Evolutionary conservation across 2,113 vertebrate genomes (phyloP).

Genomic region (Quiscalus mexicanus): DNA sequence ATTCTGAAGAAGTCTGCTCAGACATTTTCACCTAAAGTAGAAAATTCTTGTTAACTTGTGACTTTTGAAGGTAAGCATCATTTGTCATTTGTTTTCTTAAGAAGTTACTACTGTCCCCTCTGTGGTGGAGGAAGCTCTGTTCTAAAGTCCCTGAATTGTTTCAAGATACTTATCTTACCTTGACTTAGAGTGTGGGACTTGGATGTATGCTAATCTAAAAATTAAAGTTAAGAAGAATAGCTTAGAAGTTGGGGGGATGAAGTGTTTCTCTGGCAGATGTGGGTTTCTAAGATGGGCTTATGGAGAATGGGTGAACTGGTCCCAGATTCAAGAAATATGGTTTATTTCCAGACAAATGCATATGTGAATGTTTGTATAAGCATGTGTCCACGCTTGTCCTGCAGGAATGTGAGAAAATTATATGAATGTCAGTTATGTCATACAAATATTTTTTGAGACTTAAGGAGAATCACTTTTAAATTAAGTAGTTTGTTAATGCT

Average conservation of each 20-base stretch:
- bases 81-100: background rate
- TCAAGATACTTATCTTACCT: background rate
- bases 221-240: background rate
- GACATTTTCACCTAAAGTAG: background rate
- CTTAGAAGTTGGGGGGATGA: background rate
- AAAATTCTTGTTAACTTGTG: background rate
- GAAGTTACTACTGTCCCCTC: background rate
- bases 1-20: background rate
- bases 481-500: background rate
- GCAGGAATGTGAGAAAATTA: background rate
- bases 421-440: background rate
- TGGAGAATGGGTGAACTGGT: background rate
- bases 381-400: background rate
- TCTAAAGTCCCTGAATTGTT: background rate
- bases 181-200: background rate
- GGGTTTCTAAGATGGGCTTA: background rate
- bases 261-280: background rate
- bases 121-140: background rate
- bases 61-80: background rate
- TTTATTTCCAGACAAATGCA: background rate
- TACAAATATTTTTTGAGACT: background rate
- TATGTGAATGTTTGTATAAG: background rate
- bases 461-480: background rate
- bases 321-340: background rate
- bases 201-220: background rate